Conservation (phyloP, 2,797 vertebrate genomes). For the Coregonus sp. region DNA sequence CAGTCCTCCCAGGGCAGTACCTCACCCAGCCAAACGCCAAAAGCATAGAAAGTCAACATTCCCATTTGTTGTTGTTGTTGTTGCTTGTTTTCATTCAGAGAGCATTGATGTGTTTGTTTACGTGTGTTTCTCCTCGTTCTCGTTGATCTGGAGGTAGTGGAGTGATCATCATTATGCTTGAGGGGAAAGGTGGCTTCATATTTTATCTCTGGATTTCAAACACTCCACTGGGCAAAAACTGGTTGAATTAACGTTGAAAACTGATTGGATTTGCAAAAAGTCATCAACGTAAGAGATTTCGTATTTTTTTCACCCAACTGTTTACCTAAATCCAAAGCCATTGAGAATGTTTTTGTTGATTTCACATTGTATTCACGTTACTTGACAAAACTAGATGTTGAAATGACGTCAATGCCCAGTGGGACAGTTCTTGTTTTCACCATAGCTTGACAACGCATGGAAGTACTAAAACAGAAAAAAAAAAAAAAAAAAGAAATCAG, state of each 20-base stretch:
- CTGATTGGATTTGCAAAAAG: no score
- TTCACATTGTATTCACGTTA: no score
- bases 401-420: constrained; percentile 19
- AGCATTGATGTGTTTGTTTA: not conserved
- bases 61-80: constrained; percentile 11
- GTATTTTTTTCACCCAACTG: no score
- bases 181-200: constrained; percentile 10
- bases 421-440: constrained; percentile 39
- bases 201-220: constrained; percentile 54
- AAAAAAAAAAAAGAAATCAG: not conserved
- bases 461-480: not conserved
- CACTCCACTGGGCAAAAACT: not conserved
- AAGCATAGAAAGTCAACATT: constrained; percentile 44
- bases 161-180: constrained; percentile 51
- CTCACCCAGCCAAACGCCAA: constrained; percentile 51
- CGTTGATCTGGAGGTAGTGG: constrained; percentile 36
- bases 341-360: no score
- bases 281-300: no score
- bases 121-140: constrained; percentile 31
- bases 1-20: constrained; percentile 45
- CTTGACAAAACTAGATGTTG: no score
- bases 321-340: no score
- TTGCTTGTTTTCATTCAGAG: constrained; percentile 34
- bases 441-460: not conserved
- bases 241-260: no score